Evolutionary conservation across 2,888 invertebrate species (phyloP).

Genomic region (Unio pictorum): DNA sequence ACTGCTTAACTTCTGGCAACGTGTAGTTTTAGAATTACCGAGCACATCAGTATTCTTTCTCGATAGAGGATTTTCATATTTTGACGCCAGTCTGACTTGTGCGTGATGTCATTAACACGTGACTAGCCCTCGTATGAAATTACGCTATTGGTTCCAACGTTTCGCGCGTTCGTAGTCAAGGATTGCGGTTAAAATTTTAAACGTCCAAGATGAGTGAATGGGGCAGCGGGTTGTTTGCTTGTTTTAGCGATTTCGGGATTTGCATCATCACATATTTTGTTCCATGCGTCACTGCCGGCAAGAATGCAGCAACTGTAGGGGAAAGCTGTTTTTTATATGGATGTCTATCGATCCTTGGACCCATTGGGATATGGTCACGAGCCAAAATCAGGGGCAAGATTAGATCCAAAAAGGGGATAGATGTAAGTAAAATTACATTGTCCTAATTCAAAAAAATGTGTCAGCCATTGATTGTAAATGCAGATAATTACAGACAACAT

Average conservation of each 20-base stretch:
- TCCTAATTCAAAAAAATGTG: too few species aligned
- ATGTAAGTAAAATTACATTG: slow-evolving; percentile 29
- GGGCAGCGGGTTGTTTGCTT: slow-evolving; percentile 46
- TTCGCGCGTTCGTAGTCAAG: too few species aligned
- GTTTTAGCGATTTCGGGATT: slow-evolving; percentile 44
- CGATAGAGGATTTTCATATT: too few species aligned
- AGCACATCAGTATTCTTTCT: too few species aligned
- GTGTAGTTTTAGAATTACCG: too few species aligned
- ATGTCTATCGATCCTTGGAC: slow-evolving; percentile 34
- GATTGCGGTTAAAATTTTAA: neutral
- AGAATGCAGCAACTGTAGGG: slow-evolving; percentile 49
- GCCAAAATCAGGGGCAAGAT: slow-evolving; percentile 49
- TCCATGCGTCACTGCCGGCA: slow-evolving; percentile 53
- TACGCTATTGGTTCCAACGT: too few species aligned
- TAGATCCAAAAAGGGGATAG: slow-evolving; percentile 47
- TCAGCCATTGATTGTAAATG: too few species aligned
- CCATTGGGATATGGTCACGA: slow-evolving; percentile 36
- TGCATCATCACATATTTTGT: slow-evolving; percentile 51
- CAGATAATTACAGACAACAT: too few species aligned
- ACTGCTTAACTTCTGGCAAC: too few species aligned
- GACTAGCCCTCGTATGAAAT: too few species aligned
- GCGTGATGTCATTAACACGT: too few species aligned
- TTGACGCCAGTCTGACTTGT: too few species aligned
- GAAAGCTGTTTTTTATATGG: slow-evolving; percentile 46
- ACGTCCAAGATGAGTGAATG: slow-evolving; percentile 43